Evolutionary conservation across 1,140 invertebrate genomes (phyloP).

Genomic region (Zaprionus vittiger): DNA sequence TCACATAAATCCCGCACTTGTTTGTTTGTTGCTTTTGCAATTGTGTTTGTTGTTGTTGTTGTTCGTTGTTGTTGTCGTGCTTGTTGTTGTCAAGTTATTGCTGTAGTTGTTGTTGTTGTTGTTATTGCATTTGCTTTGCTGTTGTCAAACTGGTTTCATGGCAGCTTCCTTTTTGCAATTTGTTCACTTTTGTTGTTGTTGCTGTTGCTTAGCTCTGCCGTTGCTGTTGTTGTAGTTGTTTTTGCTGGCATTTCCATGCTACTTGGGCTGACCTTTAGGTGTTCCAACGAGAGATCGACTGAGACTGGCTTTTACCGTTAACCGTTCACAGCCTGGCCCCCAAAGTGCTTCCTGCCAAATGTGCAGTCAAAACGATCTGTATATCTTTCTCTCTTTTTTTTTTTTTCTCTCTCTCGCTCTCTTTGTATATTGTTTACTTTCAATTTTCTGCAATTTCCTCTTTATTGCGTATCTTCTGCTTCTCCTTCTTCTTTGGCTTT

Average conservation of each 20-base stretch:
- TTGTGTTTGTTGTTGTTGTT: slow-evolving; percentile 4
- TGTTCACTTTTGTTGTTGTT: slow-evolving; percentile 59
- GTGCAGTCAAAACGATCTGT: slow-evolving; percentile 33
- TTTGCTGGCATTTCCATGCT: slow-evolving; percentile 61
- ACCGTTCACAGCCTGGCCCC: slow-evolving; percentile 43
- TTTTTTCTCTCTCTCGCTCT: not conserved
- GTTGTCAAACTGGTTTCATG: slow-evolving; percentile 75
- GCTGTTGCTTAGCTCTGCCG: slow-evolving; percentile 23
- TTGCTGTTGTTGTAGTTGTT: slow-evolving; percentile 46
- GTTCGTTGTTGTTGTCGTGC: not conserved
- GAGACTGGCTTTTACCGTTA: slow-evolving; percentile 73
- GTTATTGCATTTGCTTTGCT: slow-evolving; percentile 47
- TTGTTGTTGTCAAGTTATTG: slow-evolving; percentile 29
- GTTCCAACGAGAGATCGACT: slow-evolving; percentile 47
- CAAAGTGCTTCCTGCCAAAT: slow-evolving; percentile 62
- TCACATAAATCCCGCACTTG: slow-evolving; percentile 62
- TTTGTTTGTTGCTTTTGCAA: slow-evolving; percentile 29
- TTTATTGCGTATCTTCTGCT: slow-evolving; percentile 19
- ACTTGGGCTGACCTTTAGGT: slow-evolving; percentile 76
- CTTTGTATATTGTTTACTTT: slow-evolving; percentile 17
- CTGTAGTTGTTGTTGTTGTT: slow-evolving; percentile 29
- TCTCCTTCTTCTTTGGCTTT: slow-evolving; percentile 36
- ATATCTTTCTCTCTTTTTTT: slow-evolving; percentile 8
- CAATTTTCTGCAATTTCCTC: slow-evolving; percentile 15
- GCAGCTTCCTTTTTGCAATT: slow-evolving; percentile 79